phyloP scores from a whole-genome alignment of 2,888 invertebrate species.

The Slavum lentiscoides region DNA sequence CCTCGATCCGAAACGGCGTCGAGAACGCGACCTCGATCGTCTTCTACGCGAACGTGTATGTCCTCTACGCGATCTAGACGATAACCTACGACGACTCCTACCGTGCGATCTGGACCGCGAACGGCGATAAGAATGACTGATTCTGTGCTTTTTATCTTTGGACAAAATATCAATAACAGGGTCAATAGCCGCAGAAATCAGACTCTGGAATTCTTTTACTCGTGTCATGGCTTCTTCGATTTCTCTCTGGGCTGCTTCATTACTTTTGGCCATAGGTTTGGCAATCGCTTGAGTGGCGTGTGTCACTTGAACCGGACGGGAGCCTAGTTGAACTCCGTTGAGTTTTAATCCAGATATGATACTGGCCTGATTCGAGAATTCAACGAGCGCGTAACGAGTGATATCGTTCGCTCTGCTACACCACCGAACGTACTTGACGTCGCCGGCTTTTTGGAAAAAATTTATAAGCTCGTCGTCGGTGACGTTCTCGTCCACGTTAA shows the following conservation, averaged over 20 bases:
- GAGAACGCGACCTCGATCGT: conserved; percentile 63
- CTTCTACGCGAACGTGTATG: conserved; percentile 60
- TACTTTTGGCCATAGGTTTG: conserved; percentile 92
- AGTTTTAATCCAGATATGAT: conserved; percentile 83
- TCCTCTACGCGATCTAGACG: conserved; percentile 59
- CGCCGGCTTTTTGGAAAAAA: conserved; percentile 83
- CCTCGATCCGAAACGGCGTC: conserved; percentile 59
- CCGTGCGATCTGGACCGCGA: conserved; percentile 60
- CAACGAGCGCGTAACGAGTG: conserved; percentile 81
- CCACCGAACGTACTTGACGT: conserved; percentile 92
- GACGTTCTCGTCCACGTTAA: conserved; percentile 75
- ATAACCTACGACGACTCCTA: conserved; percentile 57
- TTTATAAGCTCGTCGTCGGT: conserved; percentile 82
- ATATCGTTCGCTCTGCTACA: conserved; percentile 82
- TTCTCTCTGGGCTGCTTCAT: conserved; percentile 91
- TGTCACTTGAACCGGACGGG: conserved; percentile 72
- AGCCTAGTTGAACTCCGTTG: conserved; percentile 78
- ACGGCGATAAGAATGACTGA: conserved; percentile 63
- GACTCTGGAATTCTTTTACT: conserved; percentile 92
- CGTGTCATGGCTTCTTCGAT: conserved; percentile 97
- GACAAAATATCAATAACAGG: conserved; percentile 85
- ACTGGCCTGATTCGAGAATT: conserved; percentile 89
- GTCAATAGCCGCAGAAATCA: conserved; percentile 92
- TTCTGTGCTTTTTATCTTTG: conserved; percentile 75
- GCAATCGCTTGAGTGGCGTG: conserved; percentile 91